phyloP scores from a whole-genome alignment of 2,888 invertebrate species.

The Lissonota sp. region DNA sequence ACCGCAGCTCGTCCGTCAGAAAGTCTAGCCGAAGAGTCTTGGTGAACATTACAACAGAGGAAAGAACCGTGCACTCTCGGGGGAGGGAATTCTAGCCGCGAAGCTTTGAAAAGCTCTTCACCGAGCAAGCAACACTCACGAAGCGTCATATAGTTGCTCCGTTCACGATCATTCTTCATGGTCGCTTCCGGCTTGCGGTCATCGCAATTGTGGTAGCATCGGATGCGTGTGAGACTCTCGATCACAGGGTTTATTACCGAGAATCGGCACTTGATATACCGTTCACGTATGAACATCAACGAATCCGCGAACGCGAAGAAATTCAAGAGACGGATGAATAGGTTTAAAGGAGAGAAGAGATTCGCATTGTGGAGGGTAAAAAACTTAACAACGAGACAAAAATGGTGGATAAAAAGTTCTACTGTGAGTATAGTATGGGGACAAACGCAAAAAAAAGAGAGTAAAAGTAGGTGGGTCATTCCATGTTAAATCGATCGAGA shows the following conservation, averaged over 20 bases:
- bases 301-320: slow-evolving; percentile 39
- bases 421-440: slow-evolving; percentile 19
- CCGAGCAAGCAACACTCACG: slow-evolving; percentile 26
- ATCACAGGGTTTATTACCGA: slow-evolving; percentile 62
- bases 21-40: slow-evolving; percentile 63
- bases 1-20: slow-evolving; percentile 79
- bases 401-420: slow-evolving; percentile 18
- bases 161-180: slow-evolving; percentile 29
- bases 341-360: slow-evolving; percentile 5
- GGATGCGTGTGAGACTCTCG: slow-evolving; percentile 62
- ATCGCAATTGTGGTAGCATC: slow-evolving; percentile 63
- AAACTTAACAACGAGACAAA: slow-evolving; percentile 9
- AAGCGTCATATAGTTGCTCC: slow-evolving; percentile 40
- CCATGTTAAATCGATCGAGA: too few relatives aligned
- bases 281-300: slow-evolving; percentile 72
- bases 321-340: slow-evolving; percentile 35
- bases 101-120: slow-evolving; percentile 37
- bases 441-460: slow-evolving; percentile 60
- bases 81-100: slow-evolving; percentile 7
- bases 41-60: slow-evolving; percentile 4
- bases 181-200: slow-evolving; percentile 55
- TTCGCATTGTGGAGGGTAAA: not conserved
- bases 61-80: slow-evolving; percentile 11
- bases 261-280: slow-evolving; percentile 77
- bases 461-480: too few relatives aligned